Evolutionary conservation across 1,140 invertebrate genomes (phyloP).

Genomic region (Tenebrio molitor): DNA sequence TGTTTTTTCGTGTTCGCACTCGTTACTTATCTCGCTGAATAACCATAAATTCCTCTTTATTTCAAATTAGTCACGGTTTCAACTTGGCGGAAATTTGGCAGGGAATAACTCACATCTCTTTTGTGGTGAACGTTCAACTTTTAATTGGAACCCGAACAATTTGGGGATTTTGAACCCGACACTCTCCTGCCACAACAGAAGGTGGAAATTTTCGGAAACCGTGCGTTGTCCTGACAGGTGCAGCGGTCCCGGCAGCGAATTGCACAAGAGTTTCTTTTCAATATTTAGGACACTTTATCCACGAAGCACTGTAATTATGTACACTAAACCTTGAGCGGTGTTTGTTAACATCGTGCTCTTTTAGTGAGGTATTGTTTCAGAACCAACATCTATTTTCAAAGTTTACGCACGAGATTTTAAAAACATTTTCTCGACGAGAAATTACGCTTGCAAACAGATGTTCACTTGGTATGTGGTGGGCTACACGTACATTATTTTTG

Average conservation of each 20-base stretch:
- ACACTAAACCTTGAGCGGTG: constrained; percentile 6
- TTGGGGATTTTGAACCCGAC: no score
- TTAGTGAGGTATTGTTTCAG: neutral
- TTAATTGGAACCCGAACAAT: constrained; percentile 14
- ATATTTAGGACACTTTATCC: constrained; percentile 18
- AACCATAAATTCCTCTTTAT: neutral
- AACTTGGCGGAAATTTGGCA: constrained; percentile 14
- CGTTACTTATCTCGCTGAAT: neutral
- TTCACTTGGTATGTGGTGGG: no score
- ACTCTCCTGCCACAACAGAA: no score
- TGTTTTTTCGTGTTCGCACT: no score
- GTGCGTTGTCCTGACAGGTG: no score
- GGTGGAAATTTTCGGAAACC: no score
- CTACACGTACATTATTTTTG: no score
- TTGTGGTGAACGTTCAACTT: neutral
- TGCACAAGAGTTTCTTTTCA: neutral
- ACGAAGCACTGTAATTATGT: neutral
- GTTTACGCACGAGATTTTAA: neutral
- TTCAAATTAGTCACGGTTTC: constrained; percentile 32
- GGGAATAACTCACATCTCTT: constrained; percentile 2
- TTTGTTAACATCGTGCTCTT: neutral
- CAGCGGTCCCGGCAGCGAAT: no score
- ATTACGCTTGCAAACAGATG: no score
- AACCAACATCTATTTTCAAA: neutral
- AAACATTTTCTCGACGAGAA: neutral